These are phyloP conservation scores for Conopomorpha cramerella DNA, from an alignment of 1,140 invertebrate species.

Conservation along the genomic window DNA sequence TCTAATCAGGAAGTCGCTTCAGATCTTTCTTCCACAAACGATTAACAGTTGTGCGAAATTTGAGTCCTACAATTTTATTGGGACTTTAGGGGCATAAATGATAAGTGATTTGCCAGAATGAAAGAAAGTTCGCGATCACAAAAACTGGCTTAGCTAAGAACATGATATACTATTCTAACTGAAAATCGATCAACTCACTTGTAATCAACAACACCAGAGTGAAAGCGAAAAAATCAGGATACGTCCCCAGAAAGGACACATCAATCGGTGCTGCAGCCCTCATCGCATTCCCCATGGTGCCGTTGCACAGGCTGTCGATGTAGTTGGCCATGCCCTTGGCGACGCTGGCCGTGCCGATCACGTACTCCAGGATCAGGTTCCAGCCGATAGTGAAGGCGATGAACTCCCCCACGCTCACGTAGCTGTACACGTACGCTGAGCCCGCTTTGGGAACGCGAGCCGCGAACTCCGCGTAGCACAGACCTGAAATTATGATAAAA, in stretches of 20 bases:
- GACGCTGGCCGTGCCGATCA: constrained; percentile 83
- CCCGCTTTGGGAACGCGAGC: constrained; percentile 83
- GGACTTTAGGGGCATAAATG: too few species aligned
- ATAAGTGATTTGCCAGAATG: too few species aligned
- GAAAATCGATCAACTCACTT: constrained; percentile 45
- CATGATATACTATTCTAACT: too few species aligned
- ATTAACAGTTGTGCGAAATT: too few species aligned
- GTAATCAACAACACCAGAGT: constrained; percentile 69
- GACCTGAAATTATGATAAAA: too few species aligned
- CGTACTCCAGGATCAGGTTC: constrained; percentile 90
- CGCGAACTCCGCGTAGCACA: constrained; percentile 90
- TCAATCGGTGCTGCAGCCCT: constrained; percentile 71
- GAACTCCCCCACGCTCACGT: constrained; percentile 85
- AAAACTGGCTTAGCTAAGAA: too few species aligned
- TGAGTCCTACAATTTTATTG: too few species aligned
- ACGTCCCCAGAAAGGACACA: constrained; percentile 73
- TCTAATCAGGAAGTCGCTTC: too few species aligned
- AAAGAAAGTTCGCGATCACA: too few species aligned
- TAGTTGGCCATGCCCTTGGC: constrained; percentile 89
- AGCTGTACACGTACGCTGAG: constrained; percentile 88
- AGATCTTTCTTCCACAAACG: too few species aligned
- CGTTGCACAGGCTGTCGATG: constrained; percentile 79
- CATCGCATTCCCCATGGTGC: constrained; percentile 74
- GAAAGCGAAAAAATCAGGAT: constrained; percentile 84
- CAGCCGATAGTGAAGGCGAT: constrained; percentile 82